Evolutionary conservation across 1,140 invertebrate species (phyloP), one percentile per base, ranked within the genome.

Genomic region (Paraescarpia echinospica): DNA sequence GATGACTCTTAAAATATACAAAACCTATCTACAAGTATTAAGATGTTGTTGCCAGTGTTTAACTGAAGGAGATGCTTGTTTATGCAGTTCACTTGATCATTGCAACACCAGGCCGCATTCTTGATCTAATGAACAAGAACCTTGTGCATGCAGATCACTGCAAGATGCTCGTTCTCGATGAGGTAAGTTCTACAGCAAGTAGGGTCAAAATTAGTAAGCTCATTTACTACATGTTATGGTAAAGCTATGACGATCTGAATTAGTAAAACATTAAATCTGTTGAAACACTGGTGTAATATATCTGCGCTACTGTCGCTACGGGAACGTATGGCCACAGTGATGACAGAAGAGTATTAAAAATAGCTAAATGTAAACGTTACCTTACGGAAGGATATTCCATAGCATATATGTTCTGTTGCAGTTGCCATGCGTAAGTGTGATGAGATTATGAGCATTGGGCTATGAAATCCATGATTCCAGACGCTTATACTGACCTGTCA

Each of bases 41-140:
- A 18, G 59, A 77, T 77, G 22, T 77, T 27, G 9, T 18, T 77
- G 22, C 59, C 22, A 27, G 22, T 27, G 59, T 77, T 77, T 77
- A 77, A 77, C 8, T 77, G 59, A 77, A 77, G 59, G 59, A 31
- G 6, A 14, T 77, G 14, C 12, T 77, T 77, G 59, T 77, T 77
- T 77, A 27, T 95, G 89, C 96, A 98, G 99, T 99, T 95, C 99
- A 99, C 97, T 97, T 99, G 93, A 98, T 99, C 95, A 99, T 99
- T 95, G 99, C 99, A 91, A 99, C 99, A 94, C 99, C 99, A 93
- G 99, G 99, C 94, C 97, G 99, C 96, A 99, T 99, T 96, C 97
- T 99, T 95, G 99, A 99, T 97, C 97, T 99, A 95, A 99, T 99
- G 98, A 99, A 99, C 96, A 99, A 99, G 96, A 98, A 98, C 96